Conservation (phyloP, 2,113 vertebrate species). For the Aegithalos caudatus region DNA sequence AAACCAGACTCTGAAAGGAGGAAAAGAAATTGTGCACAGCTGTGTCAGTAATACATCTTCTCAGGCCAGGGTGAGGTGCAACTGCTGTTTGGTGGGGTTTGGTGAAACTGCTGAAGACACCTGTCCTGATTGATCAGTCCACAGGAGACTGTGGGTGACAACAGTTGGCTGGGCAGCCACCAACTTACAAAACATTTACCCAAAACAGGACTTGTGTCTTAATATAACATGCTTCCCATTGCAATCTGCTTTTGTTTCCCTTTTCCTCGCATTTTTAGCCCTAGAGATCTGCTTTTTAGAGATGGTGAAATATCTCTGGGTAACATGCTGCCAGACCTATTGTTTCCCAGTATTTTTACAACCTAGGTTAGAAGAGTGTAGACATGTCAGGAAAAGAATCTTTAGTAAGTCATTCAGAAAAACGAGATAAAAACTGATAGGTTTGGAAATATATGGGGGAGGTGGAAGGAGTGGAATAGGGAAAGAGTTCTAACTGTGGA, state of each 20-base stretch:
- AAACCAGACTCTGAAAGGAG: background rate
- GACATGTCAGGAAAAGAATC: rapidly evolving
- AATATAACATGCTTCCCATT: background rate
- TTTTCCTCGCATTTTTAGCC: background rate
- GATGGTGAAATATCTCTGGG: background rate
- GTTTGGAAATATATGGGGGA: background rate
- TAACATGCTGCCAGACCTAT: background rate
- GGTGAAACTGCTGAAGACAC: background rate
- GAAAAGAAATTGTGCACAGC: background rate
- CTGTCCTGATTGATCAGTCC: background rate
- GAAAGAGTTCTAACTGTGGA: background rate
- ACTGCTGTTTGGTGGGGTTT: background rate
- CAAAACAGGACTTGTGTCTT: background rate
- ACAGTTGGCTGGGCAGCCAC: background rate
- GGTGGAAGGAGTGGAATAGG: background rate
- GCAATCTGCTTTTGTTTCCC: background rate
- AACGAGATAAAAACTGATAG: background rate
- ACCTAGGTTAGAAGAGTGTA: background rate
- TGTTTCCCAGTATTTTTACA: background rate
- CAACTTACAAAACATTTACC: background rate
- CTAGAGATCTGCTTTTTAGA: background rate
- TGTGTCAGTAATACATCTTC: background rate
- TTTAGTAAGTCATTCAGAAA: background rate
- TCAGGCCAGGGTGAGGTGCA: background rate
- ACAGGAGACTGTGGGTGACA: background rate